Percentiles rank a stretch among this genome's conserved stretches.
Evolutionary conservation across 2,797 vertebrate species (phyloP).

Genomic region (Chelon auratus): DNA sequence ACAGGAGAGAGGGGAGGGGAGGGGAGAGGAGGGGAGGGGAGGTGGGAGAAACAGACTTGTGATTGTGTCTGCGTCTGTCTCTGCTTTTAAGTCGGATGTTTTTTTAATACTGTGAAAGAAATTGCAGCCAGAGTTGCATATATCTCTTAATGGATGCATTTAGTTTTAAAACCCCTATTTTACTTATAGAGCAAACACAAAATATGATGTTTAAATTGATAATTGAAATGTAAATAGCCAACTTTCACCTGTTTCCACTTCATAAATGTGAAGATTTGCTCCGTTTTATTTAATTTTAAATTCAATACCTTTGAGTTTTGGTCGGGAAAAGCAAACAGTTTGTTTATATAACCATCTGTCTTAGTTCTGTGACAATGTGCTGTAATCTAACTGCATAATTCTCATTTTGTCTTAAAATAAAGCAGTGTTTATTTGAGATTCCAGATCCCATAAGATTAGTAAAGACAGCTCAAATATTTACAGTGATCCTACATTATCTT

Average conservation of each 20-base stretch:
- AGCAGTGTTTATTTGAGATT: background rate
- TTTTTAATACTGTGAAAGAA: slow-evolving; percentile 39
- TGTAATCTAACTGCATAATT: background rate
- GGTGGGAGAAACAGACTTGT: background rate
- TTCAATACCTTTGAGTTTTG: too few species aligned
- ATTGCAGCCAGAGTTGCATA: slow-evolving; percentile 18
- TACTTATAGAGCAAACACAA: background rate
- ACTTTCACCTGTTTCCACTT: background rate
- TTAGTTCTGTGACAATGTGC: background rate
- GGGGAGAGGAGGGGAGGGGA: background rate
- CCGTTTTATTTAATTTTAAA: background rate
- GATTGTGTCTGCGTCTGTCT: background rate
- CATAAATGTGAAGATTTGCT: background rate
- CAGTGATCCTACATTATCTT: too few species aligned
- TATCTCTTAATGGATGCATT: background rate
- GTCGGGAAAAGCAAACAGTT: too few species aligned
- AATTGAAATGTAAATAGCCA: background rate
- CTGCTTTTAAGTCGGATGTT: slow-evolving; percentile 11
- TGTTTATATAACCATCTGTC: background rate
- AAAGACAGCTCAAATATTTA: too few species aligned
- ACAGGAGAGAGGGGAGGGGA: slow-evolving; percentile 20
- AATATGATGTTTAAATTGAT: too few species aligned
- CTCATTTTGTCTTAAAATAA: background rate
- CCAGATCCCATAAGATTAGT: too few species aligned
- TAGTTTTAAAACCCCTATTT: too few species aligned